A percentile compares a stretch with the other conserved stretches of the same genome.
Evolutionary conservation across 2,888 invertebrate genomes (phyloP).

Genomic region (Acleris laterana): DNA sequence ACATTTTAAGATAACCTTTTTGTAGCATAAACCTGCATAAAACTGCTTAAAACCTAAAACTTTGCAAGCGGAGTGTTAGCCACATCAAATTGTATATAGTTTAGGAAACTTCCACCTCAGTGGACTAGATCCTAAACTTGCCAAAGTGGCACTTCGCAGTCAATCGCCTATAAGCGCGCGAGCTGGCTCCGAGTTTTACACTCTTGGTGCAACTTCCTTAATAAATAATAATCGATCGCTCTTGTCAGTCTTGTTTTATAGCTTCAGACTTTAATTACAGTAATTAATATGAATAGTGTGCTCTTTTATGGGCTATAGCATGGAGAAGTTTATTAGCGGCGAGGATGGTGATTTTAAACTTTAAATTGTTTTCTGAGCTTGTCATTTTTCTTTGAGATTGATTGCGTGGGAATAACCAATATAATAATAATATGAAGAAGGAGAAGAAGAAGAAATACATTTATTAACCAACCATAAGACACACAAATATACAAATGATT

Average conservation of each 20-base stretch:
- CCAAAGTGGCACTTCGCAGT: constrained; percentile 16
- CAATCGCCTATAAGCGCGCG: constrained; percentile 6
- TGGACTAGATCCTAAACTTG: constrained; percentile 6
- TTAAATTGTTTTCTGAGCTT: too few relatives aligned
- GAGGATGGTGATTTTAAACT: too few relatives aligned
- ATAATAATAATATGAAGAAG: too few relatives aligned
- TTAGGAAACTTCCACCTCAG: constrained; percentile 5
- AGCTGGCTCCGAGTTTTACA: constrained; percentile 7
- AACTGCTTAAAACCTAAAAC: neutral
- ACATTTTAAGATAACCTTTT: too few relatives aligned
- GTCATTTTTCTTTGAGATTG: too few relatives aligned
- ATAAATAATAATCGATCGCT: constrained; percentile 26
- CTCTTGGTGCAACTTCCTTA: constrained; percentile 18
- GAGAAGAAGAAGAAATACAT: too few relatives aligned
- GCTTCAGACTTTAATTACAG: constrained; percentile 1
- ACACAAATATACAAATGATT: too few relatives aligned
- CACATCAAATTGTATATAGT: constrained; percentile 4
- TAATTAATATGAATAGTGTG: constrained; percentile 5
- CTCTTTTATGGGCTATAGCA: too few relatives aligned
- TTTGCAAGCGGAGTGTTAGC: neutral
- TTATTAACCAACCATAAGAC: too few relatives aligned
- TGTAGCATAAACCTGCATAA: too few relatives aligned
- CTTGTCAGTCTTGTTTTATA: constrained; percentile 5
- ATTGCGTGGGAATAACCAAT: too few relatives aligned
- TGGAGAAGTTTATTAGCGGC: too few relatives aligned